Base-by-base conservation (phyloP, 2,888 invertebrate species). In the Volucella bombylans region DNA sequence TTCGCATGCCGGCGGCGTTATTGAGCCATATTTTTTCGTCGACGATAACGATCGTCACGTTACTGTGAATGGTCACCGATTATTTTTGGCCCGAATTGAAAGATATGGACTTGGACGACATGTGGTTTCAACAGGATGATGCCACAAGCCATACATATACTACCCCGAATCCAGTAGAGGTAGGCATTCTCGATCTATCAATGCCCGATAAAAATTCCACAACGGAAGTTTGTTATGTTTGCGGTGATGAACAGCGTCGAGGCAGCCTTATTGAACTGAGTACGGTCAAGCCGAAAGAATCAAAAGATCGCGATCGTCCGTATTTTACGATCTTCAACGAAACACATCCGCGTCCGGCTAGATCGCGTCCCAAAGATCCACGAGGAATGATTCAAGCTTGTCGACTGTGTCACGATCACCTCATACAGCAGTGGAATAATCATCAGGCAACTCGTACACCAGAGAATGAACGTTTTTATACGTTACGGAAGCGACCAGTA, bases 381-480 rank as follows among this genome's bases (percentile, higher is more conserved):
- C 95, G 91, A 93, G 96, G 93, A 90, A 95, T 93, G 92, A 95
- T 95, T 77, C 94, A 96, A 91, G 96, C 96, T 11, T 98, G 97
- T 92, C 93, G 94, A 88, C 94, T 95, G 82, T 98, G 98, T 92
- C 96, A 96, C 91, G 95, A 95, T 90, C 96, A 97, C 90, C 94
- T 98, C 86, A 93, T 96, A 89, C 95, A 96, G 89, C 98, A 98
- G 92, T 98, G 98, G 98, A 95, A 95, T n/a, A n/a, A n/a, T n/a
- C n/a, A n/a, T n/a, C 92, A 94, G 94, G 93, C 94, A 89, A 94
- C 95, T 89, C 95, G 95, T 87, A 94, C 96, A 87, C 94, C 95
- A 12, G 95, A 96, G 88, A 93, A 93, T 88, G 96, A 97, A 90
- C 94, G 97, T 52, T 95, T 95, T 88, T 97, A 97, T 92, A 94